Base-by-base conservation (phyloP, 2,797 vertebrate species). In the Diplodus sargus region DNA sequence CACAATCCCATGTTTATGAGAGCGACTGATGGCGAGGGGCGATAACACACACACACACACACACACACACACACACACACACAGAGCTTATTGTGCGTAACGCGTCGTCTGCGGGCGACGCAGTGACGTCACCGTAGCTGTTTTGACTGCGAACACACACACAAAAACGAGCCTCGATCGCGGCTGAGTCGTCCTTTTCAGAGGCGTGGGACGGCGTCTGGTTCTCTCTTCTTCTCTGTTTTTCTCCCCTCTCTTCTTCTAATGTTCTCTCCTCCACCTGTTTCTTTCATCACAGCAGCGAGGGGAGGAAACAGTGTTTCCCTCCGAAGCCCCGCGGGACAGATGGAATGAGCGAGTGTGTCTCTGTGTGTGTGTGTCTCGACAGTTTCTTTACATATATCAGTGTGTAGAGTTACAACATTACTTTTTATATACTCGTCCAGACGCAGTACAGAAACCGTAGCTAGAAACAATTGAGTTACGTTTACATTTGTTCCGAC, bases 201-300 rank as follows among this genome's bases (percentile, higher is more conserved):
- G 23, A 23, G 18, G 76, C 10, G 73, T 86, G 74, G 89, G 82
- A 75, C 66, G 52, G 5, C 13, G 59, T 85, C 88, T 90, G 86
- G 1, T 81, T 89, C 81, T 74, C 85, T 90, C 77, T 52, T 87
- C 62, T 66, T 57, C 57, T 54, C 34, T 74, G 34, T 49, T 77
- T 67, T 63, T 47, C 62, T 53, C 30, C 61, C 11, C 11, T 59
- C 63, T 3, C 48, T 52, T 4, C 57, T 25, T 79, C 14, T 22
- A 70, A 53, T 3, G 23, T 47, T 69, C 66, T 23, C 53, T 52
- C 59, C 15, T 25, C 4, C 48, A n/a, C 84, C 88, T 91, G 91
- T 79, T 93, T 91, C 82, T 79, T 67, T 70, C 77, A 90, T 92
- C 85, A 90, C 34, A 15, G 43, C 12, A 0, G 16, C n/a, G 66